Evolutionary conservation across 2,888 invertebrate species (phyloP), one percentile per base, ranked within the genome.

Genomic region (Ligdia adustata): DNA sequence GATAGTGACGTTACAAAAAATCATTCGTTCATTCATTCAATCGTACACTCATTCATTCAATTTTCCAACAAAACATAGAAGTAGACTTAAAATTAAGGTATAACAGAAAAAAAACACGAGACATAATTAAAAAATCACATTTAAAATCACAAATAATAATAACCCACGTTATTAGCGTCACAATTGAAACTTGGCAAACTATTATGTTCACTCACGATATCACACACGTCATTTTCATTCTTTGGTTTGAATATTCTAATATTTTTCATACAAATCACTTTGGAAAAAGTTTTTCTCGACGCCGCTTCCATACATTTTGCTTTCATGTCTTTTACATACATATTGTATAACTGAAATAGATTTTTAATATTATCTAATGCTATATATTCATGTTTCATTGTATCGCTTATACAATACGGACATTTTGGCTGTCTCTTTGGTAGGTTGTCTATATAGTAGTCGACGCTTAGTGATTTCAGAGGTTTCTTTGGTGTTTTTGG

Each of bases 271-370:
- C 9, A 41, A 0, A 78, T 45, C 0, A 80, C 82, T 62, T 76
- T 81, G 0, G 74, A 60, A 9, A 85, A 85, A 0, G 85, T 85
- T 13, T 83, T 85, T 4, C 85, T 75, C 0, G 83, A 85, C 0
- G 82, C 83, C 0, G 82, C 72, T 0, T 7, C 43, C 0, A 65
- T 7, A 0, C 57, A 60, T 9, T 59, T 60, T 0, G 7, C 4
- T 14, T 60, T 69, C 71, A 79, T 77, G 7, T 76, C 75, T 38
- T 57, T 69, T 0, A 66, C 62, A 33, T 85, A 85, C 4, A 68
- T 33, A 37, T 64, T 72, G 29, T 82, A 85, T 0, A 85, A 26
- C 9, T 85, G 82, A 42, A 63, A 72, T 11, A 69, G 49, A 44
- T 82, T 85, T 60, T 79, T 83, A 0, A 85, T 51, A 29, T 65